phyloP scores from a whole-genome alignment of 1,140 invertebrate species.

The Trachymyrmex septentrionalis region DNA sequence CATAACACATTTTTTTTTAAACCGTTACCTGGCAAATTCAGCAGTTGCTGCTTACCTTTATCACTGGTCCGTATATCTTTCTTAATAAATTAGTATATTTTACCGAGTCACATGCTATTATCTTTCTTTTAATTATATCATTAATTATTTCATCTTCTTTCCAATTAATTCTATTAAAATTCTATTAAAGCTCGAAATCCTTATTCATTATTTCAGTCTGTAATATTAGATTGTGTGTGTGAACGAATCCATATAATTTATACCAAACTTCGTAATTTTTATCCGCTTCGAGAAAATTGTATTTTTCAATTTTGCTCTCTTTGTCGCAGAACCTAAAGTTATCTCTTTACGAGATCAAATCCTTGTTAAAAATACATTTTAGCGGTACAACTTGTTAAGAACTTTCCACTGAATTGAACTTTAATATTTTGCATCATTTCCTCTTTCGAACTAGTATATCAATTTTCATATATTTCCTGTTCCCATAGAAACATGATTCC shows the following conservation, averaged over 20 bases:
- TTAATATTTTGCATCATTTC: neutral
- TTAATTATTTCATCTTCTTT: neutral
- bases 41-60: neutral
- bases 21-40: slow-evolving; percentile 15
- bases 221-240: too few species aligned
- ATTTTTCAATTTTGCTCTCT: neutral
- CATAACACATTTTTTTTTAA: neutral
- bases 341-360: neutral
- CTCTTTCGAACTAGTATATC: neutral
- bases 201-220: neutral
- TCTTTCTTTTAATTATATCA: slow-evolving; percentile 9
- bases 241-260: neutral
- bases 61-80: neutral
- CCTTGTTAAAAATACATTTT: slow-evolving; percentile 8
- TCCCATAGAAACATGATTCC: slow-evolving; percentile 21
- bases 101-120: neutral
- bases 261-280: neutral
- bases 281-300: neutral
- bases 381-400: neutral
- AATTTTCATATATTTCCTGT: slow-evolving; percentile 6
- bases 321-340: slow-evolving; percentile 12
- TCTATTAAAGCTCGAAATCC: neutral
- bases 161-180: neutral
- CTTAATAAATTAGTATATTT: neutral
- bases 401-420: neutral